Base-by-base conservation (phyloP, 2,113 vertebrate species). In the Apteryx owenii region DNA sequence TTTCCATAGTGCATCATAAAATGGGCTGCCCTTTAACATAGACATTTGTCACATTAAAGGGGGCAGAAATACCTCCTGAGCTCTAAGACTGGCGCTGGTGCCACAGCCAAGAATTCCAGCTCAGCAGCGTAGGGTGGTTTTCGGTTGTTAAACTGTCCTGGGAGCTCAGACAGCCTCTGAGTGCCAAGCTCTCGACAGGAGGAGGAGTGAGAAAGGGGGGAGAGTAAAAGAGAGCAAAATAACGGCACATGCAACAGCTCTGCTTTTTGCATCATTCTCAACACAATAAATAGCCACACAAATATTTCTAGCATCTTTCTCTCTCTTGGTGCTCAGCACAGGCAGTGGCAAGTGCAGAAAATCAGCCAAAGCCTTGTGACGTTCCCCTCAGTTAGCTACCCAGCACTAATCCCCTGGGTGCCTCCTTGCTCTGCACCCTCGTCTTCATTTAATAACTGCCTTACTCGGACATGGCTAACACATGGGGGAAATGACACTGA, bases 401-500 rank as follows among this genome's bases (percentile, higher is more conserved):
- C 46, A 50, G 13, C 21, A 16, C 48, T n/a, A 25, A 12, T 71
- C n/a, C 33, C 22, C 29, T 14, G 23, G 0, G 7, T 66, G 15
- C 18, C 10, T 53, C 3, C 36, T 58, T 1, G 2, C 38, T 46
- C 38, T 44, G 7, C 13, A n/a, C 13, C 36, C 22, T 64, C 0
- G 0, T 64, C 31, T 51, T 58, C 22, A 4, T 75, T 69, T 61
- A 53, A 18, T 40, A 40, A 62, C 31, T 19, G 16, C 36, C 31
- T 48, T 10, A 21, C 28, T 78, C 33, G 40, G 31, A 51, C 1
- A 5, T 17, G 33, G 53, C 76, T 26, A 61, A 12, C 36, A 14
- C 23, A 16, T 0, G 1, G 40, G 26, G n/a, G 11, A 56, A 31
- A 16, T 4, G 22, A 23, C 36, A 69, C 21, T 0, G 1, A 62